Percentiles rank a stretch among this genome's conserved stretches.
Evolutionary conservation across 2,113 vertebrate species (phyloP).

Genomic region (Neotoma lepida): DNA sequence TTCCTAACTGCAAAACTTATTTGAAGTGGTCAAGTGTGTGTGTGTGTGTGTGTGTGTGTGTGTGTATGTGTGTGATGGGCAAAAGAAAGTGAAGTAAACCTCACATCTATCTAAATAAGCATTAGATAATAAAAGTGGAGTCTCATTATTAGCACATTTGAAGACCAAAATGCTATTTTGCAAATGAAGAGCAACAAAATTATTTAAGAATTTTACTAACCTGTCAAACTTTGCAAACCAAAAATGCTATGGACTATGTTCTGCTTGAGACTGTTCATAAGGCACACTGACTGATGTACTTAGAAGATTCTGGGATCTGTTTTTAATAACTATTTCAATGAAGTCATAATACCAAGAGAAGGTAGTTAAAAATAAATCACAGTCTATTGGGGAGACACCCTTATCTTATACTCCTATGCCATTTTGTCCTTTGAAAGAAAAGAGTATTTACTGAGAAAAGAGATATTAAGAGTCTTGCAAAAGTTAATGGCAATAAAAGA

Average conservation of each 20-base stretch:
- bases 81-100: background rate
- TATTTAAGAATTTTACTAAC: constrained; percentile 24
- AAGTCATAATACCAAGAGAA: background rate
- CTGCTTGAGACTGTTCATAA: background rate
- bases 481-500: constrained; percentile 3
- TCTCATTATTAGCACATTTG: background rate
- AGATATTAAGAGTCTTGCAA: background rate
- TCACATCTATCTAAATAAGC: background rate
- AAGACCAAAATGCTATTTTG: background rate
- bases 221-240: background rate
- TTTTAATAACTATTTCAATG: background rate
- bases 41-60: background rate
- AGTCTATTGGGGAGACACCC: background rate
- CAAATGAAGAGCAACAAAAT: background rate
- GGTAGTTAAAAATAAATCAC: background rate
- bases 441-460: constrained; percentile 7
- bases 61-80: background rate
- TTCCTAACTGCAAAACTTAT: background rate
- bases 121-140: background rate
- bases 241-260: background rate
- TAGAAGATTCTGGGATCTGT: background rate
- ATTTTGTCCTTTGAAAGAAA: background rate
- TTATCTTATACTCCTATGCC: background rate
- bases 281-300: background rate
- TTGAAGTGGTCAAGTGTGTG: background rate